Evolutionary conservation across 2,888 invertebrate genomes (phyloP).

Genomic region (Heteromurus nitidus): DNA sequence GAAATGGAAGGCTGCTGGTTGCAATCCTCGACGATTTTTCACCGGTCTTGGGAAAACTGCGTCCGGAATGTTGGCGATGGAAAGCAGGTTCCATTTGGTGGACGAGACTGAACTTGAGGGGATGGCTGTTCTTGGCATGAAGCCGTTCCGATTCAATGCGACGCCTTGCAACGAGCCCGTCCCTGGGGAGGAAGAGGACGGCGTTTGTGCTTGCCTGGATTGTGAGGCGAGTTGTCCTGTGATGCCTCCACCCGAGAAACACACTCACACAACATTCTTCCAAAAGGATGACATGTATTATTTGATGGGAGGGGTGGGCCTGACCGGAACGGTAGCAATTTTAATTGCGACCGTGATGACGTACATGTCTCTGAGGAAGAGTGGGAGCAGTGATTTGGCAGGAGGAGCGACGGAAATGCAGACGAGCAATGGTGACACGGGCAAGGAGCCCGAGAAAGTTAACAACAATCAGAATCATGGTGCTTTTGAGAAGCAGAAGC

Average conservation of each 20-base stretch:
- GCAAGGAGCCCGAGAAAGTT: neutral
- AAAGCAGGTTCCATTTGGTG: slow-evolving; percentile 79
- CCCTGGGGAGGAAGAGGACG: slow-evolving; percentile 46
- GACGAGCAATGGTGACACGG: neutral
- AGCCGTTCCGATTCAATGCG: slow-evolving; percentile 23
- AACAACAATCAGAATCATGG: slow-evolving; percentile 8
- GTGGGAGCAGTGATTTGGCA: slow-evolving; percentile 16
- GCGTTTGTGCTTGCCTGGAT: slow-evolving; percentile 91
- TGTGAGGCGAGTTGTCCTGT: slow-evolving; percentile 87
- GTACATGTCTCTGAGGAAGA: slow-evolving; percentile 17
- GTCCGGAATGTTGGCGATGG: slow-evolving; percentile 77
- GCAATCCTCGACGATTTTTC: slow-evolving; percentile 78
- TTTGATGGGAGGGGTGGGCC: slow-evolving; percentile 42
- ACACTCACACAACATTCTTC: slow-evolving; percentile 30
- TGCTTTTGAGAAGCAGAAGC: neutral
- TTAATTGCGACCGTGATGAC: neutral
- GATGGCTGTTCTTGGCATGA: slow-evolving; percentile 2
- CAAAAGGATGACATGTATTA: slow-evolving; percentile 49
- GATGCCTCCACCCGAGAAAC: slow-evolving; percentile 75
- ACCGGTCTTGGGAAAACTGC: slow-evolving; percentile 62
- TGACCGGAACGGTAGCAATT: slow-evolving; percentile 38
- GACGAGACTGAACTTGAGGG: slow-evolving; percentile 13
- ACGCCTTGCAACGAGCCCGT: slow-evolving; percentile 60
- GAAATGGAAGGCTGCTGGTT: slow-evolving; percentile 80
- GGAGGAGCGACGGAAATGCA: slow-evolving; percentile 30